Conservation (phyloP, 2,888 invertebrate genomes). For the Calameuta pallipes region DNA sequence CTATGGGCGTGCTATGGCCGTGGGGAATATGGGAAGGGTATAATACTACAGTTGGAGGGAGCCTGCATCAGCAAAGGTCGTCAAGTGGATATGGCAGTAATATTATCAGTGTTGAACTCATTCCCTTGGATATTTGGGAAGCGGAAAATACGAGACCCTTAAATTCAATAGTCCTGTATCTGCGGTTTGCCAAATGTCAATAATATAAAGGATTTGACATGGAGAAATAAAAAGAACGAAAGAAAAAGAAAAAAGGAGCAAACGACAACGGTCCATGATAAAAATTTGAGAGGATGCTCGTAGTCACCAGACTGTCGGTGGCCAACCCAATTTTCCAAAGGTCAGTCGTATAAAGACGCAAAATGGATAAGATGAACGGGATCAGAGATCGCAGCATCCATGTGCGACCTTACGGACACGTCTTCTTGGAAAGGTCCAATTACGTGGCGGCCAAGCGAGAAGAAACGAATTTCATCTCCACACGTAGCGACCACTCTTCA, state of each 20-base stretch:
- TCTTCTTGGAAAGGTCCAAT: constrained; percentile 13
- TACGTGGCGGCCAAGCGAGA: constrained; percentile 15
- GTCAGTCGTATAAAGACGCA: background rate
- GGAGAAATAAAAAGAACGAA: background rate
- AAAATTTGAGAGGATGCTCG: background rate
- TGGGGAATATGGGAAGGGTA: constrained; percentile 50
- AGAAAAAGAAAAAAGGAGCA: background rate
- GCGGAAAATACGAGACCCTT: background rate
- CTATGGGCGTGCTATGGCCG: constrained; percentile 58
- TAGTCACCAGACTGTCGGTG: background rate
- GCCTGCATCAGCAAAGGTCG: constrained; percentile 47
- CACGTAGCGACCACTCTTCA: constrained; percentile 22
- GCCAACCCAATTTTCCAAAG: background rate
- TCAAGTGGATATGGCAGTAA: constrained; percentile 46
- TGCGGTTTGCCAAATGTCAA: background rate
- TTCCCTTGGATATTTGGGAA: constrained; percentile 28
- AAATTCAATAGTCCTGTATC: constrained; percentile 8
- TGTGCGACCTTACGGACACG: constrained; percentile 5
- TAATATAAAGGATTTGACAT: background rate
- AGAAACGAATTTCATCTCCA: constrained; percentile 24
- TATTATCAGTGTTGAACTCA: constrained; percentile 48
- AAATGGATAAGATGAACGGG: background rate
- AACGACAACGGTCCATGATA: background rate
- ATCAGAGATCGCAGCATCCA: background rate
- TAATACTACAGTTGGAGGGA: constrained; percentile 24